Evolutionary conservation across 2,888 invertebrate genomes (phyloP), one percentile per base, ranked within the genome.

Genomic region (Lasioglossum figueresi): DNA sequence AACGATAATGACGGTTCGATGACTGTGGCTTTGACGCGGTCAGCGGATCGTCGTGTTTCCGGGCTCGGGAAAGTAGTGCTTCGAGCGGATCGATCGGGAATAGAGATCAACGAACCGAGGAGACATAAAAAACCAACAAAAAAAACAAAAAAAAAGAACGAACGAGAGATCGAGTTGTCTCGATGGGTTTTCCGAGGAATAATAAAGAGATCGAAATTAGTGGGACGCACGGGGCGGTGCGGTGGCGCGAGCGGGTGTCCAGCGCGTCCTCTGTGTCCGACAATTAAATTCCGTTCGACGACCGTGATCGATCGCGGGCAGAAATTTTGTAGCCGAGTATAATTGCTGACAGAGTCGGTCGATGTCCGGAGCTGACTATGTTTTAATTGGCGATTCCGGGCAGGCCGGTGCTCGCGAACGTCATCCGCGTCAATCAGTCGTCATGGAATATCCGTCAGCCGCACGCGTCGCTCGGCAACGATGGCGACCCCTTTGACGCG

Each of bases 161-260:
- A n/a, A 56, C 56, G 56, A n/a, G 56, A n/a, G n/a, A 56, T 27
- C 16, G 63, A 63, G 31, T 16, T 16, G 63, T 63, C 63, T 63
- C 63, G 63, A 63, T 63, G 63, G 59, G 31, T 5, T 31, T 31
- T 31, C 27, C 76, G 40, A 73, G 72, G 77, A 86, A 88, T 89
- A 89, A 88, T 83, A 84, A 81, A 89, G 72, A 52, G 73, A 85
- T 83, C 81, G 43, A 77, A 83, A 70, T 82, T 80, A 85, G 88
- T 84, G 77, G 83, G 80, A 81, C 73, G 43, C 79, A 48, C 76
- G 48, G 80, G 43, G 80, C 45, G 19, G n/a, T n/a, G 80, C 45
- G 19, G n/a, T n/a, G 45, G 27, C 66, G 48, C 31, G 19, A 34
- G 34, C 19, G 66, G 66, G 8, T 23, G 34, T 66, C 34, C 34